These are phyloP conservation scores for Enteromius afrohamiltoni DNA, from an alignment of 2,797 vertebrate genomes.

Conservation along the genomic window DNA sequence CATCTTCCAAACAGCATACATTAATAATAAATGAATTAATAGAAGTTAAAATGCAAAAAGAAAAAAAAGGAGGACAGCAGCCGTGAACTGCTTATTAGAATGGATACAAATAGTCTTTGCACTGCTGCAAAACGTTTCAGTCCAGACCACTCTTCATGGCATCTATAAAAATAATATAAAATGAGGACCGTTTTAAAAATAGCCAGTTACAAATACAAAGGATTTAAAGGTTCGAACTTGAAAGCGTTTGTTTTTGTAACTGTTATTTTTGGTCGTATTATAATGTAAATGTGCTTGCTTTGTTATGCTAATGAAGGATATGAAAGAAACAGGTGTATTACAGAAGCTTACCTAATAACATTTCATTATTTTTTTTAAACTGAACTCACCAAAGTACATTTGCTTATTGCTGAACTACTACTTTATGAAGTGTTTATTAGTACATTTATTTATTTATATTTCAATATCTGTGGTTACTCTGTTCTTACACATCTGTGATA, in stretches of 20 bases:
- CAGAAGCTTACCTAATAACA: conserved; percentile 7
- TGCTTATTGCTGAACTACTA: neutral
- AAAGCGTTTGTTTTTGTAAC: neutral
- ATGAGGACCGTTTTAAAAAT: neutral
- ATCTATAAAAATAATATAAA: too few relatives aligned
- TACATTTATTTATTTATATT: too few relatives aligned
- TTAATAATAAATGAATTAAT: neutral
- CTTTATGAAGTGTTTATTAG: neutral
- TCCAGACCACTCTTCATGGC: neutral
- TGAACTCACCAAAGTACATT: neutral
- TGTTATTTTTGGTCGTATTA: neutral
- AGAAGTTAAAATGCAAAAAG: neutral
- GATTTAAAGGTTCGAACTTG: neutral
- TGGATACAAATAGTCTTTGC: neutral
- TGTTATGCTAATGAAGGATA: conserved; percentile 4
- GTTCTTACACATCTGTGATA: neutral
- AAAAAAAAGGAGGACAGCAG: too few relatives aligned
- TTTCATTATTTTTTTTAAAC: neutral
- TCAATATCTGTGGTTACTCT: neutral
- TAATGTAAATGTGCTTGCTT: neutral
- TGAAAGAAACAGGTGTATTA: neutral
- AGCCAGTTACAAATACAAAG: neutral
- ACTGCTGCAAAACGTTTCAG: neutral
- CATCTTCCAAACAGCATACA: neutral
- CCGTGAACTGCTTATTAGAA: neutral